Evolutionary conservation across 2,888 invertebrate genomes (phyloP), one percentile per base, ranked within the genome.

Genomic region (Eupithecia subumbrata): DNA sequence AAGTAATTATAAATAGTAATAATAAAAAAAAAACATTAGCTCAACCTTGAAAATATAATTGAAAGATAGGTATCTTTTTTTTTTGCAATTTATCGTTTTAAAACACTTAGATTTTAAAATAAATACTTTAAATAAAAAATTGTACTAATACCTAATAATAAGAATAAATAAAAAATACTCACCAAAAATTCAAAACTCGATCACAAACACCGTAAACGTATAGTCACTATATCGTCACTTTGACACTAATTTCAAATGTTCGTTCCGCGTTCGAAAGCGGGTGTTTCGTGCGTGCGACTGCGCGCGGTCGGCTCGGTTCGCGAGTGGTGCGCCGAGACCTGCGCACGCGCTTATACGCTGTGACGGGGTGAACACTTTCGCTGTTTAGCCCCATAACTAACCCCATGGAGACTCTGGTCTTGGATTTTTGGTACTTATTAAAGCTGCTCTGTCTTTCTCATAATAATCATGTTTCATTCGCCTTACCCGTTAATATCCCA

Each of bases 351-450:
- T 93, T 94, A 91, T 94, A 94, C 94, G 88, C 81, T 68, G 40
- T 79, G 79, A 79, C 87, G 88, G 87, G 88, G 83, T 87, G 84
- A 82, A 87, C 87, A 93, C 94, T 94, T 94, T 94, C 94, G 93
- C 92, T 88, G 85, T 82, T 77, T 80, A 79, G 75, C 71, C 71
- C 77, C 71, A 67, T 75, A 75, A 68, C 66, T 71, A 43, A 74
- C 76, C 76, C 76, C 74, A 73, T 75, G 34, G 71, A 60, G 18
- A 25, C 11, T 34, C 52, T 16, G 69, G 69, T 22, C 11, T 52
- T 56, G 8, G 22, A 56, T 43, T 43, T 43, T 43, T 43, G 12
- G 14, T 12, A 45, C 18, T 16, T 40, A 8, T 1, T 45, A 16
- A 37, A 37, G 8, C 16, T 14, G 16, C 8, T 5, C 4, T 45